Percentiles rank a stretch among this genome's conserved stretches.
These are phyloP conservation scores for Petrocephalus sullivani DNA, from an alignment of 2,797 vertebrate species.

Conservation along the genomic window DNA sequence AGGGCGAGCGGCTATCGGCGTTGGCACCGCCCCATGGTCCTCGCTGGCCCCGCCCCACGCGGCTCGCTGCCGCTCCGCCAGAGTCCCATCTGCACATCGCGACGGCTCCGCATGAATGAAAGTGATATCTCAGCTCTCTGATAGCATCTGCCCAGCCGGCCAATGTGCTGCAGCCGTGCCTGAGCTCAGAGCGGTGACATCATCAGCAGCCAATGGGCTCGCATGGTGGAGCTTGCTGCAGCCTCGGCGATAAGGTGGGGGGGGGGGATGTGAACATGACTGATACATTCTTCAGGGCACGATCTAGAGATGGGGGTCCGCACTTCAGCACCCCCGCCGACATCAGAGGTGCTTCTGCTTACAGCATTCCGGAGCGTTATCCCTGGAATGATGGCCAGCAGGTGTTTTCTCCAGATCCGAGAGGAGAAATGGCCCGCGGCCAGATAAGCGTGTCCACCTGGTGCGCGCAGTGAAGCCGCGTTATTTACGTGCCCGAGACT, in stretches of 20 bases:
- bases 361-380: constrained; percentile 27
- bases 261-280: constrained; percentile 41
- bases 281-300: constrained; percentile 28
- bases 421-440: background rate
- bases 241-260: constrained; percentile 48
- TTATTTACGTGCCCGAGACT: background rate
- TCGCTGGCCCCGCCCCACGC: constrained; percentile 24
- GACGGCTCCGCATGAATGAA: constrained; percentile 79
- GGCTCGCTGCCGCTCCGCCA: constrained; percentile 42
- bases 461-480: background rate
- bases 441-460: background rate
- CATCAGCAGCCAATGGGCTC: constrained; percentile 84
- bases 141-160: constrained; percentile 67
- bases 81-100: constrained; percentile 39
- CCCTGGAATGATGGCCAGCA: constrained; percentile 17
- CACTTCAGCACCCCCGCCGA: constrained; percentile 15
- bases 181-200: constrained; percentile 84
- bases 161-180: constrained; percentile 68
- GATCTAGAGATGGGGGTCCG: constrained; percentile 24
- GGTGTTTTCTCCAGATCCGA: constrained; percentile 10
- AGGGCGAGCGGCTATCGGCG: constrained; percentile 28
- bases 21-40: background rate
- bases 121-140: constrained; percentile 73
- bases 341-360: constrained; percentile 25
- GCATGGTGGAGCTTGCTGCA: constrained; percentile 69